These are phyloP conservation scores for Argynnis bischoffii DNA, from an alignment of 2,888 invertebrate genomes.

Conservation along the genomic window DNA sequence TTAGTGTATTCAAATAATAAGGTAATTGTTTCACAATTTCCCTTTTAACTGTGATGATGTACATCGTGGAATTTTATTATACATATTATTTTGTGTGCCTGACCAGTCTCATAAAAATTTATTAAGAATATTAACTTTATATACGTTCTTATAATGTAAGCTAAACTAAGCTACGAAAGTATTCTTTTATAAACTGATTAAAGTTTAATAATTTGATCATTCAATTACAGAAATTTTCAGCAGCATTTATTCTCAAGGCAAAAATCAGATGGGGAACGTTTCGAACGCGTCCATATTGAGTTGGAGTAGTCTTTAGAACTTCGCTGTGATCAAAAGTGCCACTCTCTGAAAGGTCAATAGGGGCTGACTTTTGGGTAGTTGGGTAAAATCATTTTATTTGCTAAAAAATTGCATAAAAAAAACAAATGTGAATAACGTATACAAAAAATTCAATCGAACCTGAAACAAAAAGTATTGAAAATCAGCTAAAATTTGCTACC, in stretches of 20 bases:
- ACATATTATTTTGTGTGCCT: too few relatives aligned
- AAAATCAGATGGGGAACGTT: slow-evolving; percentile 30
- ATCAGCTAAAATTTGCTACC: slow-evolving; percentile 2
- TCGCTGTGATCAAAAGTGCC: slow-evolving; percentile 56
- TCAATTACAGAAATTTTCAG: not conserved
- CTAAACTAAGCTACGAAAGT: too few relatives aligned
- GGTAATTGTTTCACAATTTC: too few relatives aligned
- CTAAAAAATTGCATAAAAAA: too few relatives aligned
- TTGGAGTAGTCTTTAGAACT: slow-evolving; percentile 57
- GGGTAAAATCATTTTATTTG: too few relatives aligned
- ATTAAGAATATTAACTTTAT: too few relatives aligned
- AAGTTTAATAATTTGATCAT: not conserved
- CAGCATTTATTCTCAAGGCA: not conserved
- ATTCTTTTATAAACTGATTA: too few relatives aligned
- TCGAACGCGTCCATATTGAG: slow-evolving; percentile 49
- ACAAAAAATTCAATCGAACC: not conserved
- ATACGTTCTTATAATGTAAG: too few relatives aligned
- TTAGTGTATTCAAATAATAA: too few relatives aligned
- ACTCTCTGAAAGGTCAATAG: slow-evolving; percentile 46
- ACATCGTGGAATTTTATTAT: too few relatives aligned
- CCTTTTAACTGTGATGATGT: too few relatives aligned
- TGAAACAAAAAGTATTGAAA: not conserved
- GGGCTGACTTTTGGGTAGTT: slow-evolving; percentile 36
- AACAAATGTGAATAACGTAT: not conserved
- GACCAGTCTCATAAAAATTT: too few relatives aligned